Percentiles rank a stretch among this genome's conserved stretches.
phyloP scores from a whole-genome alignment of 2,797 vertebrate species.

The Loriculus beryllinus region DNA sequence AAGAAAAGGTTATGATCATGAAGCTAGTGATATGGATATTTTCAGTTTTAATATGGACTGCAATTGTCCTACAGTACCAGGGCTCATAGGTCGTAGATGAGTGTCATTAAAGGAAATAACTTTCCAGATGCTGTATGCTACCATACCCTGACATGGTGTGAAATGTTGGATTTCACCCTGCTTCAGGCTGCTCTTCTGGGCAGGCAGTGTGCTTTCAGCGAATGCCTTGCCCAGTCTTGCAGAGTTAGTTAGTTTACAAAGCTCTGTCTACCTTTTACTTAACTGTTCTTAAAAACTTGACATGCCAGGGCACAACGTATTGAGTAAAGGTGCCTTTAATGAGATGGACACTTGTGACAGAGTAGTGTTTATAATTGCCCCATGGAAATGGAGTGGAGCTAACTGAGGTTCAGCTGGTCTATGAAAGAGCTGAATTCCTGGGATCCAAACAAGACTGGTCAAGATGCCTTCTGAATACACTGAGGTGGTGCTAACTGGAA shows the following conservation, averaged over 20 bases:
- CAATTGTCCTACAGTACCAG: neutral
- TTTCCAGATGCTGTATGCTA: neutral
- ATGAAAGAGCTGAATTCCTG: neutral
- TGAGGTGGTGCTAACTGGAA: neutral
- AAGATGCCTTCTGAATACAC: neutral
- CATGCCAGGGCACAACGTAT: neutral
- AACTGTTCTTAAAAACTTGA: neutral
- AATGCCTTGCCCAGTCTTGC: neutral
- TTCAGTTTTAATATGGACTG: neutral
- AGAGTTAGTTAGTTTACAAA: neutral
- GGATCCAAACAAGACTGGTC: neutral
- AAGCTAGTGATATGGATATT: fast-evolving
- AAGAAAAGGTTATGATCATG: neutral
- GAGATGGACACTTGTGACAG: neutral
- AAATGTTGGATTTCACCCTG: neutral
- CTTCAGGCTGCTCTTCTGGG: neutral
- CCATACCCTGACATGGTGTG: too few species aligned
- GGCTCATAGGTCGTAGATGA: neutral
- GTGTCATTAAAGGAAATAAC: neutral
- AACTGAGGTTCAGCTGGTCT: neutral
- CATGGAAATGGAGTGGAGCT: neutral
- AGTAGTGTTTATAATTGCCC: neutral
- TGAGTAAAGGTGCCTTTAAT: neutral
- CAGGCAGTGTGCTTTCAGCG: neutral
- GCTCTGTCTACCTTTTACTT: neutral